Evolutionary conservation across 2,797 vertebrate species (phyloP), one percentile per base, ranked within the genome.

Genomic region (Notamacropus eugenii): DNA sequence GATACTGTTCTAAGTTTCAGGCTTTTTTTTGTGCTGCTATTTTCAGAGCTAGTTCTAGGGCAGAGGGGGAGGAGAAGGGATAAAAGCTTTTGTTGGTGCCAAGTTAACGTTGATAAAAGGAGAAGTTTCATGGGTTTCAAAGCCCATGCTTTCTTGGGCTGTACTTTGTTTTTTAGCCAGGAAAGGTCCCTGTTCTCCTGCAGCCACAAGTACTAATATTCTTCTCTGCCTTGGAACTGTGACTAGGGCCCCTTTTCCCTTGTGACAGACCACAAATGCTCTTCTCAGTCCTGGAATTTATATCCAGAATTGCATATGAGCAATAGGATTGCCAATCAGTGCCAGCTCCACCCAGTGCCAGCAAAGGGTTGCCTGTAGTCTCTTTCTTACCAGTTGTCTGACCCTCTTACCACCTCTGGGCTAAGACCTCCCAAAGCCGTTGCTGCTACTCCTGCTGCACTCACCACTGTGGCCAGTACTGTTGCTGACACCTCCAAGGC

Each of bases 31-130:
- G 13, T 13, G 31, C 31, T 67, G 59, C 59, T 16, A 16, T 34
- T 67, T 67, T 67, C 59, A 67, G 31, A 67, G 31, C 31, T 67
- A n/a, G 34, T 67, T 67, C 59, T 34, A 3, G 13, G 31, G 22
- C 0, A 13, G 19, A 4, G 16, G 16, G 55, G 16, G 34, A 12
- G 14, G 31, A 1, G 4, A 52, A 12, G 6, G 4, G 14, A 13
- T 67, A 31, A 67, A 67, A 67, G 31, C 10, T 59, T 67, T 67
- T 59, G 31, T 3, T 67, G 31, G 4, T 67, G n/a, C 59, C 31
- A 67, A 67, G 4, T 31, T 67, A n/a, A 16, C 13, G 4, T 12
- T 67, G 59, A 34, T 16, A 4, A 14, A n/a, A 67, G 31, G 5
- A n/a, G 22, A 67, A 4, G 31, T 67, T 3, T 62, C 50, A 52